phyloP scores from a whole-genome alignment of 37 sponge, comb jelly and placozoan genomes.

The Ianthella basta region DNA sequence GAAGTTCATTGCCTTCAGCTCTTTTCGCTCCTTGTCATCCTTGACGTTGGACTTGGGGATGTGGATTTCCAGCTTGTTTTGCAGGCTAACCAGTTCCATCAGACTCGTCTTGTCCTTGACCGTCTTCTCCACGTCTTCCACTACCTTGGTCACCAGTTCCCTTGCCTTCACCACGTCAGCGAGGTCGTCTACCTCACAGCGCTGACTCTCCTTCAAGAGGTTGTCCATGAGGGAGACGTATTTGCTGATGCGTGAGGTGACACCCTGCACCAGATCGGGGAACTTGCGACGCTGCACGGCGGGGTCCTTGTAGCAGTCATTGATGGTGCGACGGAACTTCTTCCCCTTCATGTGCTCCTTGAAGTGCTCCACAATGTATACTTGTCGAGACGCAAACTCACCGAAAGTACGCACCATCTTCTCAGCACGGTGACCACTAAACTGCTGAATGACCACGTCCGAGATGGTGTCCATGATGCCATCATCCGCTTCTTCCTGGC shows the following conservation, averaged over 20 bases:
- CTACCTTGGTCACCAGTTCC: conserved; percentile 39
- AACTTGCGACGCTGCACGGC: conserved; percentile 65
- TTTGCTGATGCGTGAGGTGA: conserved; percentile 66
- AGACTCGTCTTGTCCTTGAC: conserved; percentile 60
- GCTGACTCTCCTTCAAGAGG: conserved; percentile 67
- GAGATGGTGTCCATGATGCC: conserved; percentile 50
- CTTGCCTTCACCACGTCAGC: conserved; percentile 19
- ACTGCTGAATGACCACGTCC: conserved; percentile 63
- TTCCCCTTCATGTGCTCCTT: conserved; percentile 74
- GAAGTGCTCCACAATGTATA: conserved; percentile 62
- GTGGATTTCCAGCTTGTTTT: conserved; percentile 62
- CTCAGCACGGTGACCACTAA: conserved; percentile 49
- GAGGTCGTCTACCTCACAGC: conserved; percentile 43
- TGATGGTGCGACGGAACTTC: conserved; percentile 54
- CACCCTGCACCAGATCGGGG: conserved; percentile 64
- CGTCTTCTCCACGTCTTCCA: conserved; percentile 14
- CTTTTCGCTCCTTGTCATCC: conserved; percentile 40
- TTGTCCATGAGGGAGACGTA: conserved; percentile 52
- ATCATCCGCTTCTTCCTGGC: conserved; percentile 13
- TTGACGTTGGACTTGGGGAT: conserved; percentile 8
- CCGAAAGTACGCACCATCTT: conserved; percentile 50
- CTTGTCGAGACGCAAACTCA: conserved; percentile 57
- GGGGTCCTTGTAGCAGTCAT: conserved; percentile 49
- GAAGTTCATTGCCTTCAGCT: conserved; percentile 52
- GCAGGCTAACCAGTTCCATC: conserved; percentile 57